phyloP scores from a whole-genome alignment of 2,113 vertebrate genomes.

The Mixornis gularis region DNA sequence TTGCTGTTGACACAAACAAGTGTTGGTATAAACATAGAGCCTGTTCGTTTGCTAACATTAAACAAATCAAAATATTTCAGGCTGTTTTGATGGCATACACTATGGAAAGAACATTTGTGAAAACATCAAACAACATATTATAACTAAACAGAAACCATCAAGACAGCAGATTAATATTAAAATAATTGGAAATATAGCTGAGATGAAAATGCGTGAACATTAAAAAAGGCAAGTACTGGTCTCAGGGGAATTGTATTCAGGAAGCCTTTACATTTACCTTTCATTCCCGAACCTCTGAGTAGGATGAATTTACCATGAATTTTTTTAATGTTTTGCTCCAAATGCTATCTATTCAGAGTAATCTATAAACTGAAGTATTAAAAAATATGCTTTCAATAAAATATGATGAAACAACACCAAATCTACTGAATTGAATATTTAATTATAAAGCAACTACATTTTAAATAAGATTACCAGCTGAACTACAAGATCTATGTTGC shows the following conservation, averaged over 20 bases:
- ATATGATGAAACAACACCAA: not conserved
- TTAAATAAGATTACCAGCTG: not conserved
- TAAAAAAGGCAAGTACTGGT: not conserved
- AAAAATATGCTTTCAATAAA: not conserved
- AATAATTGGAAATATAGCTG: not conserved
- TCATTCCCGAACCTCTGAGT: not conserved
- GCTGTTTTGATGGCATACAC: not conserved
- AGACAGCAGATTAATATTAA: not conserved
- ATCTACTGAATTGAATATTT: not conserved
- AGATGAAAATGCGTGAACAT: not conserved
- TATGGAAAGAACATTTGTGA: not conserved
- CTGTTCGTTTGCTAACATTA: not conserved
- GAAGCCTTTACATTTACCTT: not conserved
- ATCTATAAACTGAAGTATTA: not conserved
- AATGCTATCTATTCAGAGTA: not conserved
- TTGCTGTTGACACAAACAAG: not conserved
- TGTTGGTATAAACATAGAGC: not conserved
- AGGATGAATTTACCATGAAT: not conserved
- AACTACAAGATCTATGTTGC: not conserved
- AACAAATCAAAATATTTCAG: not conserved
- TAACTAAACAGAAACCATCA: not conserved
- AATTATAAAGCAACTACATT: not conserved
- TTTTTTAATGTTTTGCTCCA: not conserved
- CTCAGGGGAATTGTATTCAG: not conserved
- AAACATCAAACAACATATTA: not conserved